Base-by-base conservation (phyloP, 1,140 invertebrate species). In the Leucophenga varia region DNA sequence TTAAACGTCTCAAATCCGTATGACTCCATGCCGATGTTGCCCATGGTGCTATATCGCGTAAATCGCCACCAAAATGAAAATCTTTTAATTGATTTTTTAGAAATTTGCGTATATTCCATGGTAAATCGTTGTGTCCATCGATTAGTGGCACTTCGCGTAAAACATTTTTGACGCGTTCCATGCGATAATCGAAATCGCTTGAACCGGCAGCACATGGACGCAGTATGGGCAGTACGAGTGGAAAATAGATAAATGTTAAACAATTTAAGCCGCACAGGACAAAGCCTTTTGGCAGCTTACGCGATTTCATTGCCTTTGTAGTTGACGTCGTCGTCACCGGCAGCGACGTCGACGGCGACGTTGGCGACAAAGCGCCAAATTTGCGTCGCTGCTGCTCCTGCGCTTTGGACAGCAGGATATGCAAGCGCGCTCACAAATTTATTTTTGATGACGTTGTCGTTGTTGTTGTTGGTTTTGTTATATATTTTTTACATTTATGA, bases 81-180 rank as follows among this genome's bases (percentile, higher is more conserved):
- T 87, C 82, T 50, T 83, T 82, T 49, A 89, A 80, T 65, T 87
- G 85, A 67, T 88, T 88, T 59, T 87, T 85, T 5, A 88, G 79
- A 54, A 88, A 89, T 72, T 87, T 88, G 47, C 88, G 75, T 41
- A 90, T 87, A 68, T 91, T 90, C 87, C 88, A 91, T 0, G 90
- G 86, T 20, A 93, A 72, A 65, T 93, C 90, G 78, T 93, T 93
- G 78, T 93, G 91, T 3, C 80, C 81, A 57, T 82, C 81, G 64
- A 82, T 82, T 55, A 82, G 72, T 20, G 81, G 80, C 59, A 81
- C 80, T 53, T 82, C 80, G 30, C 75, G 76, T 22, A 82, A 64
- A 19, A 81, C 78, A 54, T 80, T 78, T 34, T 77, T 70, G 31
- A 81, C 81, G 16, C 74, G 77, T 41, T 81, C 78, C 51, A 81